These are phyloP conservation scores for Dromiciops gliroides DNA, from an alignment of 2,113 vertebrate species.

Conservation along the genomic window DNA sequence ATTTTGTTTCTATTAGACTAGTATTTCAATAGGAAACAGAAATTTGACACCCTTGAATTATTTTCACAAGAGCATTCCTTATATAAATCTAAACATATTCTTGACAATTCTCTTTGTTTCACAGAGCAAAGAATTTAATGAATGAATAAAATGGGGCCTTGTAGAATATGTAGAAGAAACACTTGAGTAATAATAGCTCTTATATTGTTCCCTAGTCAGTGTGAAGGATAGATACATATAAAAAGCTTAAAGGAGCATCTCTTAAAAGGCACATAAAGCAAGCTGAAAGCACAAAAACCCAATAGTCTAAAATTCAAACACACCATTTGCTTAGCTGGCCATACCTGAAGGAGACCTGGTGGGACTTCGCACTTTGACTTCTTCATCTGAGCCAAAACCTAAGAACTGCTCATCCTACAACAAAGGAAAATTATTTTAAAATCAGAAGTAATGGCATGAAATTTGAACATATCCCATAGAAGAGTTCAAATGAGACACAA, in stretches of 20 bases:
- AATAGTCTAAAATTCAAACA: constrained; percentile 3
- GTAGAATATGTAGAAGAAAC: background rate
- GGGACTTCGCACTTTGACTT: constrained; percentile 92
- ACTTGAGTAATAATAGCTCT: background rate
- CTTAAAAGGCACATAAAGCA: constrained; percentile 17
- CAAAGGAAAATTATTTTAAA: constrained; percentile 74
- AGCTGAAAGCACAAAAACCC: constrained; percentile 18
- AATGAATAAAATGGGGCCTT: constrained; percentile 11
- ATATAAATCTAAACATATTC: constrained; percentile 1
- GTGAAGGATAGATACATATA: background rate
- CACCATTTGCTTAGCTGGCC: background rate
- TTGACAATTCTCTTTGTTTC: background rate
- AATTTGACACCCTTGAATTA: constrained; percentile 27
- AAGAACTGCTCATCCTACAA: constrained; percentile 95
- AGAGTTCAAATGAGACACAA: constrained; percentile 63
- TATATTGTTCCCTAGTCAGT: background rate
- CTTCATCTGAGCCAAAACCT: constrained; percentile 94
- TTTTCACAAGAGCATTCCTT: constrained; percentile 23
- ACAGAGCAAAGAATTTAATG: constrained; percentile 13
- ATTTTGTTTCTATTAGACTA: constrained; percentile 46
- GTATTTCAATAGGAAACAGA: constrained; percentile 15
- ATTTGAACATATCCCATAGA: constrained; percentile 63
- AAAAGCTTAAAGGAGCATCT: background rate
- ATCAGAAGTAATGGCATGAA: constrained; percentile 60
- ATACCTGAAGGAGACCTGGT: constrained; percentile 90